A percentile compares a stretch with the other conserved stretches of the same genome.
phyloP scores from a whole-genome alignment of 2,888 invertebrate genomes.

The Idaea dimidiata region DNA sequence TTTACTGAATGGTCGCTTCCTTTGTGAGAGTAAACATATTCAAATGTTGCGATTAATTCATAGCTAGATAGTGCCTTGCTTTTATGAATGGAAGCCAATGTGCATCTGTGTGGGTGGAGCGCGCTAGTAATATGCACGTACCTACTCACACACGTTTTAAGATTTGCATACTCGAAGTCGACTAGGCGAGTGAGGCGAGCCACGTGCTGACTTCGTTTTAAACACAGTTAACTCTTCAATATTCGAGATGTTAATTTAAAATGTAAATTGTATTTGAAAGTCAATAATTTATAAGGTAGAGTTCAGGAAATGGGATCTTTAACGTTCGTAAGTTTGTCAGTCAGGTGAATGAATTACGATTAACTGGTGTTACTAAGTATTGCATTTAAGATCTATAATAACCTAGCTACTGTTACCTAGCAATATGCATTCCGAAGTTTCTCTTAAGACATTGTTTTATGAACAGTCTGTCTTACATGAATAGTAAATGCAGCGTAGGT shows the following conservation, averaged over 20 bases:
- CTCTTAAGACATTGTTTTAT: no score
- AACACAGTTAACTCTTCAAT: conserved; percentile 74
- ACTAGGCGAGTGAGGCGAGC: conserved; percentile 44
- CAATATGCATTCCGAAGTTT: no score
- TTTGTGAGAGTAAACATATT: conserved; percentile 79
- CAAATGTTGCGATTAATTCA: conserved; percentile 81
- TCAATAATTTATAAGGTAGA: conserved; percentile 53
- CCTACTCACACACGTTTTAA: conserved; percentile 44
- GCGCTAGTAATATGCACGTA: conserved; percentile 42
- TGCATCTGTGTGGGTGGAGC: conserved; percentile 57
- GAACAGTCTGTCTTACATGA: background rate
- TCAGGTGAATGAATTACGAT: conserved; percentile 11
- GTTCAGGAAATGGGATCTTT: conserved; percentile 44
- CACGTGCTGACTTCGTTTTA: conserved; percentile 67
- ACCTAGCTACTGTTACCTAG: no score
- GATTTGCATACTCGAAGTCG: conserved; percentile 68
- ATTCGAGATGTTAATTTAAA: conserved; percentile 71
- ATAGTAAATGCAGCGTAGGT: background rate
- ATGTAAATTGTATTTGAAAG: conserved; percentile 71
- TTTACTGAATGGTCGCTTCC: conserved; percentile 78
- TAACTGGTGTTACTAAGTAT: conserved; percentile 10
- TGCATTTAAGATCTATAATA: background rate
- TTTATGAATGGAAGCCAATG: conserved; percentile 74
- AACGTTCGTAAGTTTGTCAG: conserved; percentile 42
- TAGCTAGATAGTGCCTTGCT: conserved; percentile 75